Base-by-base conservation (phyloP, 2,888 invertebrate species). In the Tubulanus polymorphus region DNA sequence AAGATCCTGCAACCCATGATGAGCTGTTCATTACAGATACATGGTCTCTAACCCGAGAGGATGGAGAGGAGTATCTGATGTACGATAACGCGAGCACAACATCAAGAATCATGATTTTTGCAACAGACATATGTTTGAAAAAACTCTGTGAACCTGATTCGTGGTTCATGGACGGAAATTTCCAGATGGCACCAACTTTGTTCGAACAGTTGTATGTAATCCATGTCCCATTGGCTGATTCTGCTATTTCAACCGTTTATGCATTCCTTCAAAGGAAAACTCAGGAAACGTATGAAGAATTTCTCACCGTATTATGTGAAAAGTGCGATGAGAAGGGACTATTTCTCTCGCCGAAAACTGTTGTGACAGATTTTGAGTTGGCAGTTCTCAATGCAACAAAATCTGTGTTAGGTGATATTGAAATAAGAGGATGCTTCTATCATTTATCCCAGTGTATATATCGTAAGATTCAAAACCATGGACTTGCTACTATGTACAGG, bases 111-210 rank as follows among this genome's bases (percentile, higher is more conserved):
- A 51, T 41, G 8, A 3, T 20, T 2, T 51, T 51, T 37, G 27
- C 37, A 37, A 37, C 41, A 18, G 26, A 37, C n/a, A 18, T 15
- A 26, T 15, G 27, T 12, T 41, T 45, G 37, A 0, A 6, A 25
- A 20, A 46, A 18, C 52, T 46, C n/a, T 26, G 41, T n/a, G 18
- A 12, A 20, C 20, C 29, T 45, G 46, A 46, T 37, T 46, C n/a
- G 20, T 46, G 30, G 41, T 28, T 52, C 27, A 45, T 46, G 3
- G 46, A 46, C 25, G 52, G 52, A 18, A 52, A 52, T 29, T 52
- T 26, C 30, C 20, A 41, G 29, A 46, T 52, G 52, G n/a, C 18
- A 15, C 3, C 46, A 28, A 15, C 2, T 5, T 20, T 25, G n/a
- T 52, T 52, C 29, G 29, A 30, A 10, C 46, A 46, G 23, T 23